Conservation (phyloP, 2,888 invertebrate species). For the Kuschelorhynchus macadamiae region DNA sequence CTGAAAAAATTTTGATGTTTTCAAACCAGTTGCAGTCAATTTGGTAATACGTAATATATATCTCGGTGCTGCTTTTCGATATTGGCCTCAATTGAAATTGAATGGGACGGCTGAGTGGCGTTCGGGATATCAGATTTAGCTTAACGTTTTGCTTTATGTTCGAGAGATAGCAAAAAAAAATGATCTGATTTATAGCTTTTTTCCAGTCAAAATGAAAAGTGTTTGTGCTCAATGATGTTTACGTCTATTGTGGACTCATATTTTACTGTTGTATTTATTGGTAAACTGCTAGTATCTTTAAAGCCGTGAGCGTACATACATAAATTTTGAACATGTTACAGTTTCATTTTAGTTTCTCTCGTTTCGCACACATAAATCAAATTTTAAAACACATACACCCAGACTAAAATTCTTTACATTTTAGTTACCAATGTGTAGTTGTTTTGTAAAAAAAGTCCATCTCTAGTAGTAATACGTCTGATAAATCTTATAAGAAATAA, state of each 20-base stretch:
- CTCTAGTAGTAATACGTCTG: too few relatives aligned
- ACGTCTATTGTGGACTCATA: conserved; percentile 20
- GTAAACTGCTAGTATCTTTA: not conserved
- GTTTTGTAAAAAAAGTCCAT: too few relatives aligned
- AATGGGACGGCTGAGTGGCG: conserved; percentile 28
- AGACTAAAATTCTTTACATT: too few relatives aligned
- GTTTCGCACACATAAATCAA: too few relatives aligned
- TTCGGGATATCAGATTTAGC: conserved; percentile 24
- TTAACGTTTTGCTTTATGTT: conserved; percentile 32
- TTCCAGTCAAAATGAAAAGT: conserved; percentile 28
- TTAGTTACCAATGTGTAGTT: too few relatives aligned
- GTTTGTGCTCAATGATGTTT: conserved; percentile 22
- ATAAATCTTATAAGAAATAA: too few relatives aligned
- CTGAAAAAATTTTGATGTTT: too few relatives aligned
- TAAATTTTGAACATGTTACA: too few relatives aligned
- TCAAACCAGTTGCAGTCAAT: not conserved
- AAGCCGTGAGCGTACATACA: not conserved
- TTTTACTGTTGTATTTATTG: conserved; percentile 27
- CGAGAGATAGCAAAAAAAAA: conserved; percentile 31
- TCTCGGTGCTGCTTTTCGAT: conserved; percentile 10
- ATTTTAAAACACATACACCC: too few relatives aligned
- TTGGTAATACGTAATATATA: not conserved
- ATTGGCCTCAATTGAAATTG: conserved; percentile 36
- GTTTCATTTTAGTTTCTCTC: too few relatives aligned
- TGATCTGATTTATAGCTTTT: conserved; percentile 30